Base-by-base conservation (phyloP, 1,140 invertebrate species). In the Drosophila obscura region DNA sequence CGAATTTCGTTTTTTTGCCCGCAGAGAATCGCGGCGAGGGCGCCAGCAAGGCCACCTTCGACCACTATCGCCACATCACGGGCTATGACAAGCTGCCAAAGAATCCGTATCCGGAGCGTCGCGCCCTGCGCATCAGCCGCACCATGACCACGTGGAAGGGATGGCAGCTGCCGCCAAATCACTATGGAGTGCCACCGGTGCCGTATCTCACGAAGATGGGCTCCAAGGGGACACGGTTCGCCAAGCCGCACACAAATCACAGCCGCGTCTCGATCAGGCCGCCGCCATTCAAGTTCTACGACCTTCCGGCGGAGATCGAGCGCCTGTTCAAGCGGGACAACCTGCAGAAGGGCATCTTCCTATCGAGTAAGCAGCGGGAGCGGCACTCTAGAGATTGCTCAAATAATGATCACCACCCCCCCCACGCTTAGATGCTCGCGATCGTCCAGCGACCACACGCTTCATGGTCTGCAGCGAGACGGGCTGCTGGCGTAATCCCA, bases 361-460 rank as follows among this genome's bases (percentile, higher is more conserved):
- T 91, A 5, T 74, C 84, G 24, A 91, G 89, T 91, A 66, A 78
- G 83, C 44, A 13, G 39, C 3, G 13, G 7, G 16, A 31, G 31
- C 8, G 1, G 31, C 8, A 31, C 0, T 6, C 0, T 1, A 55
- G 19, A 9, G 3, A 7, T 43, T 15, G 3, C 15, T n/a, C 4
- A 46, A 46, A 11, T 5, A 15, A 28, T 11, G n/a, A 1, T 16
- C 16, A 0, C 16, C 16, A 16, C 19, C 0, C 5, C n/a, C 1
- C 43, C 35, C n/a, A n/a, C n/a, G n/a, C n/a, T 13, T 22, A 91
- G 90, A 91, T 88, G 90, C 90, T 0, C 81, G 90, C 0, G 75
- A 88, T 7, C 80, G 50, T 11, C 77, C 75, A 0, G 66, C 85
- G 0, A 71, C 74, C 0, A 41, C 67, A 0, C 85, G 83, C 8